phyloP scores from a whole-genome alignment of 2,797 vertebrate genomes.

The Megalops cyprinoides region DNA sequence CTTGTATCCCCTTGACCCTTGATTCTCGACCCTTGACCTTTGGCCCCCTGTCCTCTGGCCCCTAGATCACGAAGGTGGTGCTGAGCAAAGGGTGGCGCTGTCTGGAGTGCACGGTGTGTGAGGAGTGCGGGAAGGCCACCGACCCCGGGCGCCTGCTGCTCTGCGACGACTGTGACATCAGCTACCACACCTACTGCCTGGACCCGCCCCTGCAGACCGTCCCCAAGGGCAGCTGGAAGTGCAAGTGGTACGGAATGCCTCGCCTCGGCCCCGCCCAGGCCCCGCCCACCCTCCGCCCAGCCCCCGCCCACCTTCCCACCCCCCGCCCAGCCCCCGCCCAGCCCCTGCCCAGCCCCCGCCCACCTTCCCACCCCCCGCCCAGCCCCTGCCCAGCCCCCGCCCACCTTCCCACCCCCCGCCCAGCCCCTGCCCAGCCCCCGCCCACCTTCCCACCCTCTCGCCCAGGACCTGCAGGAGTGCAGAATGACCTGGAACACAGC shows the following conservation, averaged over 20 bases:
- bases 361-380: background rate
- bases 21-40: background rate
- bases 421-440: background rate
- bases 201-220: constrained; percentile 96
- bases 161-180: constrained; percentile 98
- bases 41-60: background rate
- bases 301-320: background rate
- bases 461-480: too few relatives aligned
- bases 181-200: constrained; percentile 98
- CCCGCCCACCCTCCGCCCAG: background rate
- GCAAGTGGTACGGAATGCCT: constrained; percentile 84
- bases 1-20: background rate
- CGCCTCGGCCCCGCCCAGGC: constrained; percentile 8
- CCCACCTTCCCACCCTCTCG: background rate
- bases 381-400: background rate
- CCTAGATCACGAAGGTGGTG: constrained; percentile 94
- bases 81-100: constrained; percentile 98
- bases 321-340: background rate
- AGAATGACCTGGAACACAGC: background rate
- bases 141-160: constrained; percentile 93
- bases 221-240: constrained; percentile 98
- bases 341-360: too few relatives aligned
- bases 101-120: constrained; percentile 96
- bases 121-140: constrained; percentile 95
- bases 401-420: background rate